These are phyloP conservation scores for Hypomesus transpacificus DNA, from an alignment of 2,113 vertebrate species.

Conservation along the genomic window DNA sequence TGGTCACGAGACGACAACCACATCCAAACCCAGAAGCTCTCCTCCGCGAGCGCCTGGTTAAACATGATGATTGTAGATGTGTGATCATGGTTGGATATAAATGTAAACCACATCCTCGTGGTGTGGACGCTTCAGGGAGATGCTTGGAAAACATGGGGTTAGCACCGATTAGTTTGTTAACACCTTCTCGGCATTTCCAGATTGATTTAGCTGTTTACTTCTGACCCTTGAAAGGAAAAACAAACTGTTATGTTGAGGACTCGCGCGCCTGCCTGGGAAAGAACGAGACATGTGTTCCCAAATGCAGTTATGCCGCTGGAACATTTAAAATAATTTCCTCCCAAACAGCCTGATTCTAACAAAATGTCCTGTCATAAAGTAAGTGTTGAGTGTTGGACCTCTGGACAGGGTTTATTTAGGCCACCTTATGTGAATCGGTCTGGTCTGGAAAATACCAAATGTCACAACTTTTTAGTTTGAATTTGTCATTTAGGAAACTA, in stretches of 20 bases:
- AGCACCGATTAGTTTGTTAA: conserved; percentile 52
- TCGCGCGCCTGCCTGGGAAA: conserved; percentile 8
- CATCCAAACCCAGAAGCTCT: too few relatives aligned
- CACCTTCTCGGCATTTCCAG: conserved; percentile 30
- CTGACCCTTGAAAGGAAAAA: conserved; percentile 38
- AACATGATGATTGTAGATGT: conserved; percentile 15
- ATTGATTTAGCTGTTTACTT: conserved; percentile 46
- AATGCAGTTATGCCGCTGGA: conserved; percentile 51
- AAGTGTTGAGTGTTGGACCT: background rate
- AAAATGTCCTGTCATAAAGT: background rate
- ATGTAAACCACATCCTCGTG: conserved; percentile 49
- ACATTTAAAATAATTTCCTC: conserved; percentile 40
- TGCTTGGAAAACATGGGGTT: conserved; percentile 47
- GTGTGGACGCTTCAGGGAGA: conserved; percentile 38
- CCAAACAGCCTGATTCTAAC: background rate
- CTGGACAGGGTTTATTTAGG: background rate
- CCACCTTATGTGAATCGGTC: too few relatives aligned
- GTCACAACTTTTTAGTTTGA: too few relatives aligned
- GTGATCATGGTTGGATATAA: conserved; percentile 17
- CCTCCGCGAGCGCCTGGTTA: too few relatives aligned
- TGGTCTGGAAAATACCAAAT: too few relatives aligned
- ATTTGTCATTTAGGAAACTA: too few relatives aligned
- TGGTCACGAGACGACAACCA: too few relatives aligned
- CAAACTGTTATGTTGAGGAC: conserved; percentile 26
- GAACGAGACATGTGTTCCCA: background rate